Evolutionary conservation across 1,140 invertebrate species (phyloP), one percentile per base, ranked within the genome.

Genomic region (Parasteatoda tepidariorum): DNA sequence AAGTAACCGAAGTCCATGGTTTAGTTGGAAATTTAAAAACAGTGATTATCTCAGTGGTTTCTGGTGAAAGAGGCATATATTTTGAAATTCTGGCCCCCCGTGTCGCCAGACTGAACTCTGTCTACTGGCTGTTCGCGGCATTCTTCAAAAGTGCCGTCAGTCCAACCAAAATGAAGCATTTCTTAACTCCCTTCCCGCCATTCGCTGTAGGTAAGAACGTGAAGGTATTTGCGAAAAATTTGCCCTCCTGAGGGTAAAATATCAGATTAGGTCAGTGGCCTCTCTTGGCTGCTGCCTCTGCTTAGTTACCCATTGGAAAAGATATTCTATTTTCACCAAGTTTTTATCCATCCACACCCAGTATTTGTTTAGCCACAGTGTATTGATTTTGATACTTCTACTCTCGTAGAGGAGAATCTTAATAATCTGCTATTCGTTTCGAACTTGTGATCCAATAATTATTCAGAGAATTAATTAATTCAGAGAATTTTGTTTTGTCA

Each of bases 181-280:
- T 38, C 68, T 71, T 71, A 48, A 26, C n/a, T 64, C 38, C 48
- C 76, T 48, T 48, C 26, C 18, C 30, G 0, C 34, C 61, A 41
- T 28, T 57, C 54, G 48, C 70, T 73, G 48, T 31, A 73, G 70
- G 28, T 57, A 62, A 55, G 30, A 9, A 75, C 76, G 76, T 64
- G 64, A 61, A 68, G 76, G 76, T 79, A 79, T 79, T 79, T 31
- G 62, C 48, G 64, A 68, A 31, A 79, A 76, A 79, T 79, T 57
- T 68, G 64, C 61, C 31, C 64, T 79, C 62, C 38, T 15, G 74
- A 64, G 76, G 59, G 68, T 79, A 33, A 79, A 79, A 79, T 79
- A 68, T 61, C 76, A 68, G 61, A 68, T 68, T 79, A 24, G 76
- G 76, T 79, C 76, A 79, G 26, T 79, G 76, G 76, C 76, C 76